Evolutionary conservation across 2,797 vertebrate species (phyloP).

Genomic region (Neoniphon sammara): DNA sequence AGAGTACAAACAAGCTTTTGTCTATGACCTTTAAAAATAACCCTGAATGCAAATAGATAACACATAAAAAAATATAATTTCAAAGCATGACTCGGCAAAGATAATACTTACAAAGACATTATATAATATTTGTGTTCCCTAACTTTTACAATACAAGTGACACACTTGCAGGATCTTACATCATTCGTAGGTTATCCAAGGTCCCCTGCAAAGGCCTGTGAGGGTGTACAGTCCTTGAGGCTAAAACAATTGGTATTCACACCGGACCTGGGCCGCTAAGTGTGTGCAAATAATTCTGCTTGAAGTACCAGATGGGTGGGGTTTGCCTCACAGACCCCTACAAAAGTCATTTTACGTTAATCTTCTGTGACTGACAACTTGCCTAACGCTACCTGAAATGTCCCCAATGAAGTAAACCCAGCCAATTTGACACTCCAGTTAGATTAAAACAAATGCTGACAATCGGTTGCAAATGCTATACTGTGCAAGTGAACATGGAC

Average conservation of each 20-base stretch:
- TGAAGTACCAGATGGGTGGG: conserved; percentile 24
- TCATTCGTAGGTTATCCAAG: conserved; percentile 53
- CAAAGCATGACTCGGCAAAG: too few species aligned
- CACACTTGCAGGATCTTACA: conserved; percentile 63
- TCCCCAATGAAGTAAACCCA: conserved; percentile 6
- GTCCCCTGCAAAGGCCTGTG: conserved; percentile 49
- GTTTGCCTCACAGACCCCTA: conserved; percentile 19
- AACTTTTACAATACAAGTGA: conserved; percentile 46
- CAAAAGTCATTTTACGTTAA: conserved; percentile 33
- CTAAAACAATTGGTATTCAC: conserved; percentile 57
- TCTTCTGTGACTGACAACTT: conserved; percentile 9
- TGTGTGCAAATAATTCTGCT: conserved; percentile 28
- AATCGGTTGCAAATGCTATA: conserved; percentile 4
- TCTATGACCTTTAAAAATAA: too few species aligned
- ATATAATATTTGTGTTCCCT: not conserved
- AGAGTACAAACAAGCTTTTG: too few species aligned
- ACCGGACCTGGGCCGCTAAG: conserved; percentile 26
- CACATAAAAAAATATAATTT: too few species aligned
- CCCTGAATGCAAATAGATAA: too few species aligned
- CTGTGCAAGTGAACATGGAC: not conserved
- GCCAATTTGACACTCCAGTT: not conserved
- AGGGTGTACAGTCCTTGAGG: conserved; percentile 50
- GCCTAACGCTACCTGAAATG: not conserved
- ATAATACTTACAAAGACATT: not conserved
- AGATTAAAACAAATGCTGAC: not conserved